A percentile compares a stretch with the other conserved stretches of the same genome.
Conservation (phyloP, 1,140 invertebrate species). For the Dendrolimus kikuchii region DNA sequence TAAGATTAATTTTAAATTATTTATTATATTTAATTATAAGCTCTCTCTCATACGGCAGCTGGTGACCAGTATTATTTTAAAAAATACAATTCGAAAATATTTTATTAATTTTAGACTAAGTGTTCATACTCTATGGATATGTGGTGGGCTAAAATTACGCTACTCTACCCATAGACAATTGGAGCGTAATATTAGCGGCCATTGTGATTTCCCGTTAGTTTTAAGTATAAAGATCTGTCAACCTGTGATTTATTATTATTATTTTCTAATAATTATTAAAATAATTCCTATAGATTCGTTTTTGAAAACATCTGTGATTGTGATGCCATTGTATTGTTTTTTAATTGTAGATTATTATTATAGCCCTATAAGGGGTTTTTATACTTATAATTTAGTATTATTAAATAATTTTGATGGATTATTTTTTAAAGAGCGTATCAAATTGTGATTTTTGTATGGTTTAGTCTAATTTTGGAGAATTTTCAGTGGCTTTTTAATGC, state of each 20-base stretch:
- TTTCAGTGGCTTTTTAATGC: too few relatives aligned
- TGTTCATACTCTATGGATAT: neutral
- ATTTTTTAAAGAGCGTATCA: slow-evolving; percentile 3
- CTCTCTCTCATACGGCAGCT: too few relatives aligned
- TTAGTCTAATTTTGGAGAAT: neutral
- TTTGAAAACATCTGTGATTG: slow-evolving; percentile 61
- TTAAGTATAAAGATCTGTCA: slow-evolving; percentile 44
- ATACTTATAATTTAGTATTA: slow-evolving; percentile 36
- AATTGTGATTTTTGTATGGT: neutral
- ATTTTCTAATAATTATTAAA: slow-evolving; percentile 52
- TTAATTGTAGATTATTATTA: slow-evolving; percentile 12
- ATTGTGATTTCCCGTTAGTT: slow-evolving; percentile 43
- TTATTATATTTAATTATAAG: too few relatives aligned
- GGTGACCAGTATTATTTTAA: neutral
- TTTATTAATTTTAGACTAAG: neutral
- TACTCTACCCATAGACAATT: slow-evolving; percentile 1
- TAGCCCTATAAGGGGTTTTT: slow-evolving; percentile 48
- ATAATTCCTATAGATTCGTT: slow-evolving; percentile 55
- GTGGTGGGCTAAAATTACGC: slow-evolving; percentile 19
- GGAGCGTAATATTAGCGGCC: slow-evolving; percentile 3
- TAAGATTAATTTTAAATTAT: slow-evolving; percentile 27
- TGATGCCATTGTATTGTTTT: slow-evolving; percentile 49
- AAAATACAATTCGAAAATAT: neutral
- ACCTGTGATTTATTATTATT: slow-evolving; percentile 64
- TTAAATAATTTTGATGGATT: slow-evolving; percentile 11